Base-by-base conservation (phyloP, 2,888 invertebrate species). In the Phortica okadai region DNA sequence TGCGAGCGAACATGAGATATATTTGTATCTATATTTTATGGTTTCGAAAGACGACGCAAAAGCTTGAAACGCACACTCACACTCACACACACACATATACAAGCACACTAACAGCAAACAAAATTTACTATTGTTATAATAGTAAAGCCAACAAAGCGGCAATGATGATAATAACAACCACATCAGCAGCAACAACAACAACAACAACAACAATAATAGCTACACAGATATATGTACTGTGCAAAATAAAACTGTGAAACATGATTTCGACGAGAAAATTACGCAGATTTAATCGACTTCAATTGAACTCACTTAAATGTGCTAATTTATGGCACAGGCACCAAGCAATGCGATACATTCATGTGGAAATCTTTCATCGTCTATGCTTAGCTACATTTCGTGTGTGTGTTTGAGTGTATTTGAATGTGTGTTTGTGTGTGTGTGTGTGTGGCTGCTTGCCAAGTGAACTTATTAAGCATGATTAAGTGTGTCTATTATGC, bases 241-340 rank as follows among this genome's bases (percentile, higher is more conserved):
- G 50, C 16, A 56, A 64, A 41, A 74, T 33, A 67, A 64, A 11
- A 25, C 11, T 14, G 11, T 44, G 59, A 42, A 75, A 75, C 58
- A 50, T 42, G 33, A 50, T 59, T 75, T 66, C 59, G 62, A 70
- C 62, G 69, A 70, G 75, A 75, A 75, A 75, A 75, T 75, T 75
- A 59, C 75, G 33, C 75, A 75, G 72, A 75, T 75, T 75, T 75
- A 75, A 75, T 72, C 72, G 75, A 75, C 72, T 72, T 75, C 75
- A 75, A 75, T 75, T 75, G 75, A 75, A 75, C 72, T 56, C 75
- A 72, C 72, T 75, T 75, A 75, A 75, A 64, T 75, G 72, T 64
- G 70, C 72, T 54, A 75, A 75, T 75, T 75, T 73, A 50, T 62
- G 58, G 16, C 59, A 44, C 44, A 62, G 44, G 14, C 54, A 73